A percentile compares a stretch with the other conserved stretches of the same genome.
phyloP scores from a whole-genome alignment of 2,113 vertebrate species.

The Halcyon malimbica region DNA sequence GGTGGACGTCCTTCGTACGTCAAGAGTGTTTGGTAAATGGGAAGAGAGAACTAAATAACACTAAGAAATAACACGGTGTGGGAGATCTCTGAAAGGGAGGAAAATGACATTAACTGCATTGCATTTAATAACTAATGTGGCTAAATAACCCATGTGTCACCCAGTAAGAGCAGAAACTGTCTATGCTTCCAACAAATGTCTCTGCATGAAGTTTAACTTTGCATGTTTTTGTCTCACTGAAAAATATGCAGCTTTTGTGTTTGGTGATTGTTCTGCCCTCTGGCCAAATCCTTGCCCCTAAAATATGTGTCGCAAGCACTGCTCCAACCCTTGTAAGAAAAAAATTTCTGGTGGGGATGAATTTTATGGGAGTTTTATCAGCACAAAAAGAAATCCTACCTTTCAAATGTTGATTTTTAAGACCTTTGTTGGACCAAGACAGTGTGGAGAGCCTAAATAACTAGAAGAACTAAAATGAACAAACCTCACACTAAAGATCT shows the following conservation, averaged over 20 bases:
- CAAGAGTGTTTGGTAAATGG: background rate
- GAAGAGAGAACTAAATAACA: background rate
- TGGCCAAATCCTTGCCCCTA: slow-evolving; percentile 16
- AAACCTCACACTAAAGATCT: background rate
- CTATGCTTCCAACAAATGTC: background rate
- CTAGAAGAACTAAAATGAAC: background rate
- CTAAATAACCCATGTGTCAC: background rate
- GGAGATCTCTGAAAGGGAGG: background rate
- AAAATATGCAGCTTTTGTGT: slow-evolving; percentile 21
- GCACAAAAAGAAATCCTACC: background rate
- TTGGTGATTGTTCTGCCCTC: background rate
- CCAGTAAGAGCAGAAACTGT: background rate
- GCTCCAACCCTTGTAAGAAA: background rate
- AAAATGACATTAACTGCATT: background rate
- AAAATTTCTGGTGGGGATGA: background rate
- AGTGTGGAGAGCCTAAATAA: background rate
- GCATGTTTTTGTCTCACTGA: background rate
- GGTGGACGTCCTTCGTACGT: background rate
- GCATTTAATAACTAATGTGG: background rate
- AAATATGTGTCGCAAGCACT: background rate
- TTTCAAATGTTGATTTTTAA: background rate
- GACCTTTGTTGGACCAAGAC: background rate
- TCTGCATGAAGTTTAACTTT: background rate
- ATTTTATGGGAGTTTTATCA: slow-evolving; percentile 12
- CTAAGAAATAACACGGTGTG: background rate